Percentiles rank a stretch among this genome's conserved stretches.
These are phyloP conservation scores for Platyura marginata DNA, from an alignment of 1,140 invertebrate genomes.

Conservation along the genomic window DNA sequence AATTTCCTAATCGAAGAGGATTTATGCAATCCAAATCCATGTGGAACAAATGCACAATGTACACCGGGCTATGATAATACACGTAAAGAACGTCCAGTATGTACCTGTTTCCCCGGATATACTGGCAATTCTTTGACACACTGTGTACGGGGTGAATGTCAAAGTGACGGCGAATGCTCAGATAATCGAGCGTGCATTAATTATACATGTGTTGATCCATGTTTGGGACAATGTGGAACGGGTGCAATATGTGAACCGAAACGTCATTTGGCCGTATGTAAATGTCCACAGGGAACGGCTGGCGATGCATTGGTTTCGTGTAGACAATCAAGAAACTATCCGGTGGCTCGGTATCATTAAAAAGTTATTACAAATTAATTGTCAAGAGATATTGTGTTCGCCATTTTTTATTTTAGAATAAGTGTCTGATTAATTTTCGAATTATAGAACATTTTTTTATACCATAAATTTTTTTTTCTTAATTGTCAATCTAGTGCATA, in stretches of 20 bases:
- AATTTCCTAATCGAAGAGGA: slow-evolving; percentile 34
- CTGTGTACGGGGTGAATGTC: slow-evolving; percentile 58
- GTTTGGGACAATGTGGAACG: slow-evolving; percentile 55
- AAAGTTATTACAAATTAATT: too few species aligned
- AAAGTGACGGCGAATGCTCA: slow-evolving; percentile 48
- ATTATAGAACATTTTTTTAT: too few species aligned
- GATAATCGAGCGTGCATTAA: slow-evolving; percentile 54
- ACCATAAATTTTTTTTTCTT: too few species aligned
- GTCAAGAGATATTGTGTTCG: too few species aligned
- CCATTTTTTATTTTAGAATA: too few species aligned
- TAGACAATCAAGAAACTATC: slow-evolving; percentile 17
- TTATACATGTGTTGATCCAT: slow-evolving; percentile 53
- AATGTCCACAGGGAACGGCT: slow-evolving; percentile 59
- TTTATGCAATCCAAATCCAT: slow-evolving; percentile 67
- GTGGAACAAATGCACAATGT: slow-evolving; percentile 64
- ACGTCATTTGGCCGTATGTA: slow-evolving; percentile 66
- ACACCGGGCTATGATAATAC: slow-evolving; percentile 61
- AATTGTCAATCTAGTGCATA: too few species aligned
- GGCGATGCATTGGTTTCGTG: slow-evolving; percentile 44
- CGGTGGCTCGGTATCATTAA: slow-evolving; percentile 20
- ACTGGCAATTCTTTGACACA: slow-evolving; percentile 56
- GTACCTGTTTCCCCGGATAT: slow-evolving; percentile 57
- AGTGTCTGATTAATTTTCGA: too few species aligned
- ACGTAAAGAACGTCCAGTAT: slow-evolving; percentile 51
- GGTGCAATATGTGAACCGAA: slow-evolving; percentile 35